These are phyloP conservation scores for Cremastobaeus sp. DNA, from an alignment of 2,888 invertebrate species.

Conservation along the genomic window DNA sequence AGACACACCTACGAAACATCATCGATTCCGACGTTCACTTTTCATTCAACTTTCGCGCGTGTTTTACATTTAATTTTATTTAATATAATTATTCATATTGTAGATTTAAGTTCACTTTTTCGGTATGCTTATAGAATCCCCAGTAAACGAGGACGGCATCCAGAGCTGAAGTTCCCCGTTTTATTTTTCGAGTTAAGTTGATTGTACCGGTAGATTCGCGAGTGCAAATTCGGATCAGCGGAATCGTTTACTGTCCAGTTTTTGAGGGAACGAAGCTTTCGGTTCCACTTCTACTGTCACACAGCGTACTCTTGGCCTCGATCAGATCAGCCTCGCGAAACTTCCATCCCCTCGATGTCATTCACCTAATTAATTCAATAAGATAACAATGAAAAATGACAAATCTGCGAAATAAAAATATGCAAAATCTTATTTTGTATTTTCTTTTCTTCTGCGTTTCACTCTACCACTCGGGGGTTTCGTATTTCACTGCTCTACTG, in stretches of 20 bases:
- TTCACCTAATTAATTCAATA: conserved; percentile 42
- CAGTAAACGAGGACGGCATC: conserved; percentile 27
- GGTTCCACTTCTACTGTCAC: conserved; percentile 19
- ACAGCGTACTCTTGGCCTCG: conserved; percentile 60
- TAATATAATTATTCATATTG: conserved; percentile 33
- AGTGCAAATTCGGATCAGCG: conserved; percentile 5
- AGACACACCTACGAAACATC: conserved; percentile 1
- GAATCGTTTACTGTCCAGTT: conserved; percentile 37
- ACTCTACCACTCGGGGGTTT: conserved; percentile 45
- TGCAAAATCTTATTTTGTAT: conserved; percentile 48
- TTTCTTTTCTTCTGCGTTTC: conserved; percentile 41
- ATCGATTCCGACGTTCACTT: conserved; percentile 25
- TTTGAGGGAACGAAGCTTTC: conserved; percentile 52
- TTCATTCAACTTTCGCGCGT: conserved; percentile 12
- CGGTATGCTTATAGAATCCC: conserved; percentile 26
- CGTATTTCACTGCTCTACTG: conserved; percentile 44
- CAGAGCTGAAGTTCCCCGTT: conserved; percentile 2
- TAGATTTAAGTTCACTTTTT: conserved; percentile 40
- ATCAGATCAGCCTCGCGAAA: conserved; percentile 48
- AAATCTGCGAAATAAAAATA: conserved; percentile 58
- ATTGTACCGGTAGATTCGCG: conserved; percentile 19
- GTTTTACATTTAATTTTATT: conserved; percentile 30
- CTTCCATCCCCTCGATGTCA: conserved; percentile 54
- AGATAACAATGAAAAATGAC: conserved; percentile 31
- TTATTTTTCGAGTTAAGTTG: neutral